Evolutionary conservation across 2,113 vertebrate species (phyloP).

Genomic region (Xerus inauris): DNA sequence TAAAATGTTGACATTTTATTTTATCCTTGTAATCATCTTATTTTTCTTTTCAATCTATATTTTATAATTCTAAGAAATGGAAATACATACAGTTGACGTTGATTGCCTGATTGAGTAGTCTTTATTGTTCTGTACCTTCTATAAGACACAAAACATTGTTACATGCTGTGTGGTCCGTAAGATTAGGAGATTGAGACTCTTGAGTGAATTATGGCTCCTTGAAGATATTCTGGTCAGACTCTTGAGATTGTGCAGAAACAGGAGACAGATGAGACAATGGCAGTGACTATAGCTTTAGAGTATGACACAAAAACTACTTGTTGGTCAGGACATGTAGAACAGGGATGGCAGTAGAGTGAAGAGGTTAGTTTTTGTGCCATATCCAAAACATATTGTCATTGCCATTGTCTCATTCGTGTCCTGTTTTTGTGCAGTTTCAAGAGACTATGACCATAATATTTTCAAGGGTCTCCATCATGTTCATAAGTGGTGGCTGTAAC

Average conservation of each 20-base stretch:
- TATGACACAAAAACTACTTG: neutral
- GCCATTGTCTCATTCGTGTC: neutral
- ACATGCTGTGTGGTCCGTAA: neutral
- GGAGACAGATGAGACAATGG: neutral
- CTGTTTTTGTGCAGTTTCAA: neutral
- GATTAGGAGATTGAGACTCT: neutral
- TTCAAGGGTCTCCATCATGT: neutral
- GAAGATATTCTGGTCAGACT: neutral
- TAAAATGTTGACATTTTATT: constrained; percentile 42
- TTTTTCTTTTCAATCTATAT: neutral
- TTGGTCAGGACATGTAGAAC: neutral
- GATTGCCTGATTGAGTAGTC: neutral
- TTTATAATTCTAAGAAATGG: constrained; percentile 34
- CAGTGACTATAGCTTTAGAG: neutral
- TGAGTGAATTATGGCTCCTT: constrained; percentile 7
- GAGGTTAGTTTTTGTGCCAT: neutral
- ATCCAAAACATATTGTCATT: neutral
- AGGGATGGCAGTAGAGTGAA: neutral
- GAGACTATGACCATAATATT: neutral
- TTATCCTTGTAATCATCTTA: neutral
- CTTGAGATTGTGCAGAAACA: neutral
- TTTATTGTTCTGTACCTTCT: neutral
- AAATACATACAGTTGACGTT: neutral
- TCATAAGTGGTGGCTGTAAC: constrained; percentile 13
- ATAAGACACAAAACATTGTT: constrained; percentile 4